phyloP scores from a whole-genome alignment of 2,888 invertebrate genomes.

The Bhutanitis thaidina region DNA sequence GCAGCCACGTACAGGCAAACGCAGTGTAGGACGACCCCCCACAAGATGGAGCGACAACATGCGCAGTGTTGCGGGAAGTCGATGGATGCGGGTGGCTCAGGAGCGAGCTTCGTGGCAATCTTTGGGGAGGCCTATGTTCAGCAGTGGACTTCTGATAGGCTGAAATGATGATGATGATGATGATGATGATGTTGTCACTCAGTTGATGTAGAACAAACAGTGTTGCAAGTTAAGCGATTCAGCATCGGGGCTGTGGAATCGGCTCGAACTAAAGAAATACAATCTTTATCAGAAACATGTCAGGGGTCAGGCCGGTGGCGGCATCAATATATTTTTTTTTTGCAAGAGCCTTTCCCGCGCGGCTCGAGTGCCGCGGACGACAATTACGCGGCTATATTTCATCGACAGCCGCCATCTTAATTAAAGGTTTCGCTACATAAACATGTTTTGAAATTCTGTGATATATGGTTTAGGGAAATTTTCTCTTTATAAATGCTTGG shows the following conservation, averaged over 20 bases:
- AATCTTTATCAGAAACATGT: not conserved
- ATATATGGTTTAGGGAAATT: slow-evolving; percentile 9
- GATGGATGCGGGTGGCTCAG: too few species aligned
- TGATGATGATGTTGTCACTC: too few species aligned
- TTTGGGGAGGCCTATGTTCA: too few species aligned
- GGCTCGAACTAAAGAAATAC: slow-evolving; percentile 2
- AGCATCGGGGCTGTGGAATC: not conserved
- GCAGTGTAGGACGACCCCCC: too few species aligned
- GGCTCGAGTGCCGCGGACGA: slow-evolving; percentile 4
- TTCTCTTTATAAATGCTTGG: not conserved
- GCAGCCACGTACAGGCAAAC: too few species aligned
- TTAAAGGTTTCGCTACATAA: slow-evolving; percentile 17
- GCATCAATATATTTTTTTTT: not conserved
- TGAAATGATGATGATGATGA: too few species aligned
- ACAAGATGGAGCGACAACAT: too few species aligned
- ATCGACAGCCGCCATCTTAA: slow-evolving; percentile 12
- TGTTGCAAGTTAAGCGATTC: slow-evolving; percentile 1
- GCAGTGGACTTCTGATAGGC: too few species aligned
- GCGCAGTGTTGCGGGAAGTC: too few species aligned
- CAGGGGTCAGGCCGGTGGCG: slow-evolving; percentile 8
- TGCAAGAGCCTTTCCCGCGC: slow-evolving; percentile 11
- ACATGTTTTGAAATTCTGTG: slow-evolving; percentile 14
- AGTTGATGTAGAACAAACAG: too few species aligned
- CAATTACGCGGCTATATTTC: slow-evolving; percentile 13
- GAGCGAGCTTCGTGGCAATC: too few species aligned